phyloP scores from a whole-genome alignment of 2,888 invertebrate species.

The Megaustenia siamemsis region DNA sequence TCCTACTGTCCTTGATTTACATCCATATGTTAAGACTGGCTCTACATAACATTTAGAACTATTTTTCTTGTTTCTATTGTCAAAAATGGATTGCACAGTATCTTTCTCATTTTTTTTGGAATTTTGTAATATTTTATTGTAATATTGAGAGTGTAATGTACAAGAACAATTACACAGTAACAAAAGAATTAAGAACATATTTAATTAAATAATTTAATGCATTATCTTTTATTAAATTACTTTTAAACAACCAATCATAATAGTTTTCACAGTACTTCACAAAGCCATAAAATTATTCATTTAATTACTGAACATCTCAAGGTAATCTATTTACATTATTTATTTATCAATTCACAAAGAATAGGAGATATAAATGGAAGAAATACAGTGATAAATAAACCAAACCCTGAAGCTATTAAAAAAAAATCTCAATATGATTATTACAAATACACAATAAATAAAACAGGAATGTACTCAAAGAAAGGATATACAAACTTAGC shows the following conservation, averaged over 20 bases:
- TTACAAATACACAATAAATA: neutral
- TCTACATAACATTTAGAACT: no score
- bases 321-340: slow-evolving; percentile 2
- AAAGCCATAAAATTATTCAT: neutral
- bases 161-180: neutral
- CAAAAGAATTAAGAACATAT: neutral
- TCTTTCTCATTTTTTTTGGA: no score
- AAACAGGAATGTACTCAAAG: neutral
- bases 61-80: no score
- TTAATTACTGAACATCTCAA: neutral
- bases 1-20: no score
- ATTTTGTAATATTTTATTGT: no score
- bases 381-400: neutral
- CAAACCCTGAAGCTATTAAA: neutral
- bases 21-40: no score
- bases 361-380: neutral
- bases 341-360: neutral
- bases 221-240: neutral
- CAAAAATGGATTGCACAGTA: no score
- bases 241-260: neutral
- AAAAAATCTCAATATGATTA: neutral
- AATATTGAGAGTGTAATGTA: no score
- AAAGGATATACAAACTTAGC: neutral
- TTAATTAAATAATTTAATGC: neutral
- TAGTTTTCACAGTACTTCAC: neutral